A percentile compares a stretch with the other conserved stretches of the same genome.
Evolutionary conservation across 2,888 invertebrate genomes (phyloP).

Genomic region (Eubasilissa splendida): DNA sequence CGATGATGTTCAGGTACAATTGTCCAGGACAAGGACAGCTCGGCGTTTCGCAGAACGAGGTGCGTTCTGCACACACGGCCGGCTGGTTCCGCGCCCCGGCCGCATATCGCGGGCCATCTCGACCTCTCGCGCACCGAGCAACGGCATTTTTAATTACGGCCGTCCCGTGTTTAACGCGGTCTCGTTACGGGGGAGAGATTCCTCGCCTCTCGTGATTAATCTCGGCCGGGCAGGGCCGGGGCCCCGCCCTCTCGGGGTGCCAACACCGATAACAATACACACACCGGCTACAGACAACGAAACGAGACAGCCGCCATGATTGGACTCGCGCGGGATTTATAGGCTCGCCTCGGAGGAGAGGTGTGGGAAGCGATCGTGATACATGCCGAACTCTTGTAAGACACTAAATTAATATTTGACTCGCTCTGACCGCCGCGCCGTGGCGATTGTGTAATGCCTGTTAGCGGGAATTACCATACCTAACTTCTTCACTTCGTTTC

Average conservation of each 20-base stretch:
- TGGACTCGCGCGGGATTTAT: conserved; percentile 43
- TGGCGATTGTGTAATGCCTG: conserved; percentile 5
- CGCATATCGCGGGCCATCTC: conserved; percentile 44
- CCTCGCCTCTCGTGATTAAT: conserved; percentile 53
- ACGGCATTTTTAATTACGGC: conserved; percentile 58
- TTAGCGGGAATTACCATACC: conserved; percentile 14
- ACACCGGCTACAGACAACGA: conserved; percentile 28
- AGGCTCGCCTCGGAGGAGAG: conserved; percentile 26
- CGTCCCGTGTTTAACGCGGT: conserved; percentile 52
- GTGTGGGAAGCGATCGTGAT: conserved; percentile 50
- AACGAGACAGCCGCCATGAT: conserved; percentile 40
- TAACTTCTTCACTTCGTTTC: too few species aligned
- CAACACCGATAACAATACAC: conserved; percentile 44
- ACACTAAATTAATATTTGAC: conserved; percentile 43
- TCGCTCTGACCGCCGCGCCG: conserved; percentile 15
- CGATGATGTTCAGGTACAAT: too few species aligned
- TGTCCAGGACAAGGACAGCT: too few species aligned
- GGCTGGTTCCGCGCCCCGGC: conserved; percentile 32
- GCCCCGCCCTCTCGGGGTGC: conserved; percentile 50
- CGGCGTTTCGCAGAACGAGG: too few species aligned
- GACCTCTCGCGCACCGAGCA: conserved; percentile 41
- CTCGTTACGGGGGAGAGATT: conserved; percentile 54
- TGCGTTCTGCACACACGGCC: background rate
- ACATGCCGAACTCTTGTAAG: conserved; percentile 48
- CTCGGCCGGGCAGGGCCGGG: conserved; percentile 35